These are phyloP conservation scores for Festucalex cinctus DNA, from an alignment of 2,113 vertebrate genomes.

Conservation along the genomic window DNA sequence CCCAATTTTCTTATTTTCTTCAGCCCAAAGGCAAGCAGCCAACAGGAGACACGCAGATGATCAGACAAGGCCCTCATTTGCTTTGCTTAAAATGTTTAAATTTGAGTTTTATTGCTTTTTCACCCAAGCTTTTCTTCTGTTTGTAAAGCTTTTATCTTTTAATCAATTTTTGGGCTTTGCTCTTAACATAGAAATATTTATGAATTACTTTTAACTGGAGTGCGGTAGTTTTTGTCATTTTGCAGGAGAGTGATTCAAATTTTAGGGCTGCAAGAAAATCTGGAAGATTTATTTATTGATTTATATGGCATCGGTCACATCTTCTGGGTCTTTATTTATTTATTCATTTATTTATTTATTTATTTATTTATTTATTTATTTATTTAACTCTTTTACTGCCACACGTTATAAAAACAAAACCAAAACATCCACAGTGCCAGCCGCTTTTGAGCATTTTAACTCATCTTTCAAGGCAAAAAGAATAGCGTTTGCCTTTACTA, in stretches of 20 bases:
- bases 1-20: constrained; percentile 3
- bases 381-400: no score
- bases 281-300: neutral
- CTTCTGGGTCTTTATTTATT: neutral
- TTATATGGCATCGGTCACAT: no score
- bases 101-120: constrained; percentile 36
- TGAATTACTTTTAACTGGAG: neutral
- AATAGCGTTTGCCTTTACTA: no score
- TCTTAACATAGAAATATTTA: neutral
- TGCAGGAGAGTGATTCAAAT: neutral
- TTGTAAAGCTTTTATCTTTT: neutral
- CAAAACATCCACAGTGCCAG: no score
- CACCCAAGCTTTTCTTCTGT: constrained; percentile 5
- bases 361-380: no score
- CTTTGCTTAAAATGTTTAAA: constrained; percentile 28
- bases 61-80: constrained; percentile 13
- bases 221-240: neutral
- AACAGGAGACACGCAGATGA: constrained; percentile 10
- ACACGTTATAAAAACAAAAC: no score
- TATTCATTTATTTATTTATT: no score
- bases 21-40: constrained; percentile 14
- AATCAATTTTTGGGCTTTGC: neutral
- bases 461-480: no score
- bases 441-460: no score
- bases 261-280: neutral